Evolutionary conservation across 2,113 vertebrate genomes (phyloP).

Genomic region (Ophiodon elongatus): DNA sequence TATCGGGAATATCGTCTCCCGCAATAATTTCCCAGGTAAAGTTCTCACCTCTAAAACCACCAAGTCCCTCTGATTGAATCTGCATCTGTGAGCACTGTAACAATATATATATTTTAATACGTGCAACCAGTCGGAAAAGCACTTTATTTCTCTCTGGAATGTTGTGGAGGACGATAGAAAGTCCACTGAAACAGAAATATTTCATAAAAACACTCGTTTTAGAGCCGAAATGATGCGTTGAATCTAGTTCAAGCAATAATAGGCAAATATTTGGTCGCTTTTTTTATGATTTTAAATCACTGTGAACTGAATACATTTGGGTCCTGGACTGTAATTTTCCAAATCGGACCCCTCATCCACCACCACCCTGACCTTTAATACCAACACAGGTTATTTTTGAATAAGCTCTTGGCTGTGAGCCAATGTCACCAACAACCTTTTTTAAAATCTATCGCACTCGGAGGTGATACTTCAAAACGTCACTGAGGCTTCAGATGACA

Average conservation of each 20-base stretch:
- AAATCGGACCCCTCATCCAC: no score
- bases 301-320: not conserved
- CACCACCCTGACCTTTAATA: no score
- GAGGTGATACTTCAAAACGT: no score
- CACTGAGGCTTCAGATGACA: no score
- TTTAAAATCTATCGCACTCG: no score
- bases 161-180: not conserved
- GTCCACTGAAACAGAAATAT: not conserved
- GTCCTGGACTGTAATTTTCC: not conserved
- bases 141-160: not conserved
- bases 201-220: not conserved
- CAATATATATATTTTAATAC: no score
- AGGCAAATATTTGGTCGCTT: not conserved
- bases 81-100: not conserved
- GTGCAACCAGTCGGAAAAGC: not conserved
- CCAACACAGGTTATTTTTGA: no score
- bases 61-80: not conserved
- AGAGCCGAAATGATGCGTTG: not conserved
- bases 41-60: slow-evolving; percentile 17
- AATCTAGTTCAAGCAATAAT: not conserved
- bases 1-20: slow-evolving; percentile 71
- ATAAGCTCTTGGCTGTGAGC: no score
- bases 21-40: slow-evolving; percentile 57
- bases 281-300: not conserved
- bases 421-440: no score